Evolutionary conservation across 2,888 invertebrate species (phyloP).

Genomic region (Trissolcus japonicus): DNA sequence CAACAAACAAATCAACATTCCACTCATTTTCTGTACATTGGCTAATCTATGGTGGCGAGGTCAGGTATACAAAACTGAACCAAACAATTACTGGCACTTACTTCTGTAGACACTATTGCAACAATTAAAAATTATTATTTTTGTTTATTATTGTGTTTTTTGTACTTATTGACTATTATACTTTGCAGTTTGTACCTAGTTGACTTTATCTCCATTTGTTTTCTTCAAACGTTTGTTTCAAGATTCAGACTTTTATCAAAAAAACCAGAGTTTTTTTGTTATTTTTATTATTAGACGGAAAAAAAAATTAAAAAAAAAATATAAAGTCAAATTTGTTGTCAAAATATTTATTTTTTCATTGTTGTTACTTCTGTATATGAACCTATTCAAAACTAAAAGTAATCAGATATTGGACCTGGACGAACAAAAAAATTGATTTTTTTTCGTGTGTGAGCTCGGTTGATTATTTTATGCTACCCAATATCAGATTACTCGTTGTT

Average conservation of each 20-base stretch:
- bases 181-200: conserved; percentile 75
- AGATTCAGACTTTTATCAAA: conserved; percentile 5
- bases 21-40: too few relatives aligned
- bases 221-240: neutral
- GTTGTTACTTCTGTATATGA: too few relatives aligned
- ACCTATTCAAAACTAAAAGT: neutral
- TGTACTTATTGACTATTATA: conserved; percentile 75
- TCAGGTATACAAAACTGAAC: too few relatives aligned
- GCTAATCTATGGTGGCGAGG: too few relatives aligned
- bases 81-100: conserved; percentile 32
- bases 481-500: conserved; percentile 63
- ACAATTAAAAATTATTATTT: conserved; percentile 62
- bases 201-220: too few relatives aligned
- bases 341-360: too few relatives aligned
- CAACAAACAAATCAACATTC: too few relatives aligned
- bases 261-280: neutral
- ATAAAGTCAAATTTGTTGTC: too few relatives aligned
- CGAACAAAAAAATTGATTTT: neutral
- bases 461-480: conserved; percentile 7
- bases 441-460: too few relatives aligned
- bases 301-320: too few relatives aligned
- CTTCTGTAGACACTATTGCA: conserved; percentile 67
- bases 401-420: conserved; percentile 16
- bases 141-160: conserved; percentile 63
- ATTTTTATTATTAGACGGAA: too few relatives aligned